Evolutionary conservation across 2,797 vertebrate species (phyloP).

Genomic region (Trachops cirrhosus): DNA sequence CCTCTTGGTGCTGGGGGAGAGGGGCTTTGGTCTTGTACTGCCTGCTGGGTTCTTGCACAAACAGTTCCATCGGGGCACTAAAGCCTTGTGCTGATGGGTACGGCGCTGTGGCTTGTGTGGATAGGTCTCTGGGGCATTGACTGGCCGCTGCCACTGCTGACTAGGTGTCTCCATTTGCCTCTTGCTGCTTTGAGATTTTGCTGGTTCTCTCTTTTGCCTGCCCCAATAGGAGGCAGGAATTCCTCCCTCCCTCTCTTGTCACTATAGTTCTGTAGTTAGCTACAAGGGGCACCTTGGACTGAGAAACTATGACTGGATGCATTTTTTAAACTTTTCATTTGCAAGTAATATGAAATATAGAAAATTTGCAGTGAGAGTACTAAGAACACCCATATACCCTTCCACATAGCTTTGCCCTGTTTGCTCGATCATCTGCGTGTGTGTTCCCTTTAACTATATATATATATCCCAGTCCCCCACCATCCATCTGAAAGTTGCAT

Average conservation of each 20-base stretch:
- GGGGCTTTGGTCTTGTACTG: not conserved
- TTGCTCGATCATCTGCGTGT: not conserved
- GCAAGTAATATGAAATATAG: slow-evolving; percentile 13
- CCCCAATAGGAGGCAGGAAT: not conserved
- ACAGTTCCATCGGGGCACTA: not conserved
- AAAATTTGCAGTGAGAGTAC: not conserved
- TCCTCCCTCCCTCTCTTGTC: not conserved
- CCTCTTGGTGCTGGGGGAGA: not conserved
- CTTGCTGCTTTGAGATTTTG: not conserved
- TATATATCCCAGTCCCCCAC: fast-evolving
- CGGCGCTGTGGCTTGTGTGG: not conserved
- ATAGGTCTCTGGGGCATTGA: not conserved
- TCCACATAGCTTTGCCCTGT: not conserved
- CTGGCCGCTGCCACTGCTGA: not conserved
- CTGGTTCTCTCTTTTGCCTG: not conserved
- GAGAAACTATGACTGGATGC: not conserved
- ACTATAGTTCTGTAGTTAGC: not conserved
- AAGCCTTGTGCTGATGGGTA: not conserved
- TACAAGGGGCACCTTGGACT: not conserved
- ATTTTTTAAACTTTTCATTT: not conserved
- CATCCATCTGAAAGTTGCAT: not conserved
- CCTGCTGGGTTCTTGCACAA: not conserved
- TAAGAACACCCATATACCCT: not conserved
- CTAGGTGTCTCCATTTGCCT: not conserved
- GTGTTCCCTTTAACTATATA: not conserved